Evolutionary conservation across 2,888 invertebrate genomes (phyloP), one percentile per base, ranked within the genome.

Genomic region (Melinopterus prodromus): DNA sequence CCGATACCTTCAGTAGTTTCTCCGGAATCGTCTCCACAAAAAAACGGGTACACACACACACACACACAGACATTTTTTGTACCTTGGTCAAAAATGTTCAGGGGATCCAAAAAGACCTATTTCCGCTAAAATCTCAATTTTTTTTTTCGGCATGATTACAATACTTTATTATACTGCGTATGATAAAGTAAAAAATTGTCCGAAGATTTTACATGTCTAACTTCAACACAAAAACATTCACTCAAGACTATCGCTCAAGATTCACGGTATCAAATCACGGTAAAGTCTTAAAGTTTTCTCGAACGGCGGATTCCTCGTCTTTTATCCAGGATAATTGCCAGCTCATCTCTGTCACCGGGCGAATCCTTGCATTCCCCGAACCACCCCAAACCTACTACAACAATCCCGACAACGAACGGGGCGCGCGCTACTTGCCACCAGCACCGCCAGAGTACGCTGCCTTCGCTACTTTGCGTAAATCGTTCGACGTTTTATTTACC

Each of bases 251-350:
- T 53, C 53, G 53, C 12, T 53, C 12, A 53, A 7, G 53, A 9
- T 4, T 4, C 12, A 6, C 5, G 53, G 53, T 53, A 53, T 53
- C 53, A 53, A 53, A 53, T 53, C 53, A 53, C 53, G 12, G 53
- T 53, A 53, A 53, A 53, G 53, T 53, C 53, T 0, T 53, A 12
- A 53, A 53, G 2, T 53, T 9, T 9, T 53, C 53, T 12, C 53
- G 53, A 53, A 53, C 53, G 71, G 12, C n/a, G 35, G 74, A 26
- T 74, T 37, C 36, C 26, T 74, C 35, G 74, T n/a, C 74, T 15
- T 74, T 74, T 74, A 74, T 74, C 74, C 74, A 37, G 74, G 74
- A 74, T 74, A 74, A 74, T 74, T 74, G 74, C 74, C 36, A 74
- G 74, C 74, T 74, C 74, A 74, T 74, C 74, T 37, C 74, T 74